Conservation (phyloP, 2,888 invertebrate species). For the Sminthurides aquaticus region DNA sequence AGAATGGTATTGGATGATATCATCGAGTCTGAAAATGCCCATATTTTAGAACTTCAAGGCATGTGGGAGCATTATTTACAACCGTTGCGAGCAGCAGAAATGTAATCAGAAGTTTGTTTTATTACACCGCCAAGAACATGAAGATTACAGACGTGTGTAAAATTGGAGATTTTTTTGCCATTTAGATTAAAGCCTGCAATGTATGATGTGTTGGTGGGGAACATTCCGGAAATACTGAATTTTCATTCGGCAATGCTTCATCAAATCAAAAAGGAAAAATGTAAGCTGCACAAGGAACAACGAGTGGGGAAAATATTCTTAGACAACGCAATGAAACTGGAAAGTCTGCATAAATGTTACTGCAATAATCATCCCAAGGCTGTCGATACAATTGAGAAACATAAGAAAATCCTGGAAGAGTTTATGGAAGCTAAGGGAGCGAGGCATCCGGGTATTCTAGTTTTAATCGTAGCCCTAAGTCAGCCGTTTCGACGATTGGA, state of each 20-base stretch:
- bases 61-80: conserved; percentile 50
- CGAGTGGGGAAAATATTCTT: conserved; percentile 86
- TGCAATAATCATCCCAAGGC: conserved; percentile 91
- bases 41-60: conserved; percentile 68
- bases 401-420: conserved; percentile 60
- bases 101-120: no score
- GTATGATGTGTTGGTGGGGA: conserved; percentile 77
- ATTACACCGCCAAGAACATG: conserved; percentile 47
- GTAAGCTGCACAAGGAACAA: conserved; percentile 58
- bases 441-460: conserved; percentile 75
- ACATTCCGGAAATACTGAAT: conserved; percentile 72
- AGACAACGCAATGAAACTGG: conserved; percentile 71
- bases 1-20: conserved; percentile 81
- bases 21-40: conserved; percentile 83
- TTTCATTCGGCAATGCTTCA: conserved; percentile 24
- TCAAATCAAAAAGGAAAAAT: conserved; percentile 22
- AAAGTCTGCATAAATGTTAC: conserved; percentile 77
- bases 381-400: conserved; percentile 84
- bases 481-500: conserved; percentile 91
- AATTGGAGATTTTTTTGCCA: no score
- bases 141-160: conserved; percentile 14
- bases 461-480: conserved; percentile 84
- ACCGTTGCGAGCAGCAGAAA: conserved; percentile 75
- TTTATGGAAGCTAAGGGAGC: conserved; percentile 60
- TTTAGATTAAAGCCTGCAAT: conserved; percentile 74